A percentile compares a stretch with the other conserved stretches of the same genome.
Conservation (phyloP, 2,888 invertebrate species). For the Sarcophaga carnaria region DNA sequence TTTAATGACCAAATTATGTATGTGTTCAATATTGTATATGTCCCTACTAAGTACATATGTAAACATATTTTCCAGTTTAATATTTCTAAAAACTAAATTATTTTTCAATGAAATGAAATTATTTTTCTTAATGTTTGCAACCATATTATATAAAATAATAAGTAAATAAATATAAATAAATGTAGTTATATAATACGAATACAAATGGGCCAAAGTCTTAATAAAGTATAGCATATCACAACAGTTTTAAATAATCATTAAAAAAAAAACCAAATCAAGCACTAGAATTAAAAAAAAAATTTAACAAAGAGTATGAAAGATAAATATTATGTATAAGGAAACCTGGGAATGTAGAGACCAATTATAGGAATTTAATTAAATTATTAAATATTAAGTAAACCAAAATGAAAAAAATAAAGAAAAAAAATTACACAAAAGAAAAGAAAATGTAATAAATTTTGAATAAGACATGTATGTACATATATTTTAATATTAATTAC, state of each 20-base stretch:
- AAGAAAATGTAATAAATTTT: neutral
- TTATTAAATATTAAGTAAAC: neutral
- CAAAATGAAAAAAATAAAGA: no score
- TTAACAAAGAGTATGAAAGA: constrained; percentile 7
- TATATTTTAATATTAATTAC: neutral
- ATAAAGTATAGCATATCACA: constrained; percentile 54
- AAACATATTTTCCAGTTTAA: neutral
- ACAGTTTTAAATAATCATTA: constrained; percentile 2
- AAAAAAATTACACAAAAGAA: neutral
- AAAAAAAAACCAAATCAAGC: neutral
- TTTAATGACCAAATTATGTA: no score
- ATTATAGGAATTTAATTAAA: constrained; percentile 18
- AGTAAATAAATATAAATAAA: neutral
- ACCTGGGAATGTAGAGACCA: constrained; percentile 42
- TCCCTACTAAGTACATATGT: neutral
- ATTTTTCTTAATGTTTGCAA: constrained; percentile 6
- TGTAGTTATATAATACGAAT: constrained; percentile 45
- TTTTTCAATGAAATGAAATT: neutral
- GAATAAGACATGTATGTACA: no score
- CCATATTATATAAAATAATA: neutral
- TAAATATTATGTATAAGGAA: neutral
- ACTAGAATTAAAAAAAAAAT: constrained; percentile 9
- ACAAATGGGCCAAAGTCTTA: constrained; percentile 59
- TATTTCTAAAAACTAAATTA: neutral
- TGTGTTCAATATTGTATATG: no score